Percentiles rank a stretch among this genome's conserved stretches.
Conservation (phyloP, 2,113 vertebrate genomes). For the Aleadryas rufinucha region DNA sequence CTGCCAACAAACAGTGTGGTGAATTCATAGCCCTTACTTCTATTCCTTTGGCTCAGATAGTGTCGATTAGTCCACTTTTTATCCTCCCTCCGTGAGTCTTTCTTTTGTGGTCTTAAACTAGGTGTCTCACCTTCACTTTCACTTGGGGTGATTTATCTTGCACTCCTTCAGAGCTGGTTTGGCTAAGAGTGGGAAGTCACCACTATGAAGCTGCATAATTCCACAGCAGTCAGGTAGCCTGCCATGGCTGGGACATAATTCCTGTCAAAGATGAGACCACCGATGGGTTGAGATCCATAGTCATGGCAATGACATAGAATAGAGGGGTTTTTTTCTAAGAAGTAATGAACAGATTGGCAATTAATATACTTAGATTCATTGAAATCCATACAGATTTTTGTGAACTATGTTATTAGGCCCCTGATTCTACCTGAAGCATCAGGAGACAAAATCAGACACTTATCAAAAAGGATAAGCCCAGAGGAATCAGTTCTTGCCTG, state of each 20-base stretch:
- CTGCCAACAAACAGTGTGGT: rapidly evolving
- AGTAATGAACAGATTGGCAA: background rate
- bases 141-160: background rate
- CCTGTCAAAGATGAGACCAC: background rate
- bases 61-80: background rate
- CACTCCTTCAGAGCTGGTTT: background rate
- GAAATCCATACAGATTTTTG: background rate
- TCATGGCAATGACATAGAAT: background rate
- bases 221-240: background rate
- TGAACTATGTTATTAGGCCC: background rate
- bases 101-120: background rate
- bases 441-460: background rate
- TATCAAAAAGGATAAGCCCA: background rate
- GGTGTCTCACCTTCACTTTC: background rate
- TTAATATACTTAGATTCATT: background rate
- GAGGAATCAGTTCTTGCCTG: background rate
- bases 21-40: background rate
- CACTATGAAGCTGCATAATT: background rate
- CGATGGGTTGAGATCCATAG: background rate
- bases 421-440: background rate
- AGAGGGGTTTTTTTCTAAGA: background rate
- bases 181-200: background rate
- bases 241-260: background rate
- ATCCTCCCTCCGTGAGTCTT: too few relatives aligned
- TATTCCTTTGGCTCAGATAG: background rate